Evolutionary conservation across 2,797 vertebrate species (phyloP), one percentile per base, ranked within the genome.

Genomic region (Typhlichthys eigenmanni): DNA sequence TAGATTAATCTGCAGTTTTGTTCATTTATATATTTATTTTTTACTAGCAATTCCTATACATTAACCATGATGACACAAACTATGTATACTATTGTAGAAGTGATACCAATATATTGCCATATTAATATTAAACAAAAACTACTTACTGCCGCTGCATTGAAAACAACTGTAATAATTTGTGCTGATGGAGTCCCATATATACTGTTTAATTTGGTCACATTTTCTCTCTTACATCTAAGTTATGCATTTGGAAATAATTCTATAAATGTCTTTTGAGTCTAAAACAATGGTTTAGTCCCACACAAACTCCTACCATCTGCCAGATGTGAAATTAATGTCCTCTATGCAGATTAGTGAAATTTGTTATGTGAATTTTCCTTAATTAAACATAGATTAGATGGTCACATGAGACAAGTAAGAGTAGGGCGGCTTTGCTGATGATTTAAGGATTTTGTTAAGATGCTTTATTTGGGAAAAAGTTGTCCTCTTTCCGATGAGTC

Each of bases 391-490:
- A 79, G 78, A 87, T 85, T 85, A 84, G 66, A 86, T 38, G 19
- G 46, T 38, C 16, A 62, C 55, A 58, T 38, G 29, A 58, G 60
- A 68, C 55, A 47, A 65, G 47, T 69, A 68, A 76, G 76, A 80
- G 60, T 71, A 76, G 69, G 66, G 65, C 12, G n/a, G 59, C 71
- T 66, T 66, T 74, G 68, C 77, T 78, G 64, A 66, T 14, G 68
- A 72, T 75, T 81, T 75, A 7, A 12, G 79, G 85, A 85, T 88
- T 86, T 80, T 55, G 71, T 49, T 87, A 87, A 90, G 83, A 79
- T 80, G 84, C 81, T 90, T 90, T 87, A 78, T 82, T 75, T 80
- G 62, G 62, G 55, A 62, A 61, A 71, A 76, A 84, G 71, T 80
- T 75, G 72, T 12, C 75, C 74, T 82, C 73, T 81, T 75, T 77